phyloP scores from a whole-genome alignment of 2,888 invertebrate genomes.

The Phanerotoma sp. region DNA sequence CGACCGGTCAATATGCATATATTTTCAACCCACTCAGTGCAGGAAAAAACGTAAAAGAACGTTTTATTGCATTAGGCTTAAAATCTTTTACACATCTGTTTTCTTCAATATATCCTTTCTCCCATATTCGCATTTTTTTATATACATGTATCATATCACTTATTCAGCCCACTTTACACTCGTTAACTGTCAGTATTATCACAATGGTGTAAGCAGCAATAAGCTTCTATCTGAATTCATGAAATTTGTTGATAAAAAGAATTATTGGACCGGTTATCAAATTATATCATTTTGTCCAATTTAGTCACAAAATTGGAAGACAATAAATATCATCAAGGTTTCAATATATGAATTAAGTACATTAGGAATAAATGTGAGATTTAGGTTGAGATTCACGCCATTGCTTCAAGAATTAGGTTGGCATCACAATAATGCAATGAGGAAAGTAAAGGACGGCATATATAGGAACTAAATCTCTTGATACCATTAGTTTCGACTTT shows the following conservation, averaged over 20 bases:
- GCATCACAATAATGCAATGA: constrained; percentile 16
- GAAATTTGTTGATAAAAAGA: background rate
- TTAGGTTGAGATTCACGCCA: constrained; percentile 9
- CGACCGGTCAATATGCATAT: constrained; percentile 54
- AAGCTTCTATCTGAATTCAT: constrained; percentile 21
- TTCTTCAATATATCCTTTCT: constrained; percentile 1
- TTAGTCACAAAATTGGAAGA: no score
- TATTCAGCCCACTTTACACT: constrained; percentile 36
- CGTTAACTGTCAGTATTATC: constrained; percentile 39
- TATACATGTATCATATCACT: constrained; percentile 34
- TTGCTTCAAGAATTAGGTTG: constrained; percentile 8
- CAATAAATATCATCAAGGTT: no score
- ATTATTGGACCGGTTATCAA: background rate
- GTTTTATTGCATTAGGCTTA: constrained; percentile 53
- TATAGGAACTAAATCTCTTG: constrained; percentile 53
- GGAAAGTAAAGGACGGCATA: constrained; percentile 36
- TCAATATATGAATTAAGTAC: no score
- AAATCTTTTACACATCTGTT: constrained; percentile 24
- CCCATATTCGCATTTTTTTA: constrained; percentile 28
- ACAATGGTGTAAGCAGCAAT: constrained; percentile 46
- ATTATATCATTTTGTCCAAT: no score
- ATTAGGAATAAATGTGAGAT: constrained; percentile 6
- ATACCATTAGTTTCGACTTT: constrained; percentile 55
- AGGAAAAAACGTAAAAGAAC: constrained; percentile 30
- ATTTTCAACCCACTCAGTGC: constrained; percentile 51